Base-by-base conservation (phyloP, 2,888 invertebrate genomes). In the Microctonus brassicae region DNA sequence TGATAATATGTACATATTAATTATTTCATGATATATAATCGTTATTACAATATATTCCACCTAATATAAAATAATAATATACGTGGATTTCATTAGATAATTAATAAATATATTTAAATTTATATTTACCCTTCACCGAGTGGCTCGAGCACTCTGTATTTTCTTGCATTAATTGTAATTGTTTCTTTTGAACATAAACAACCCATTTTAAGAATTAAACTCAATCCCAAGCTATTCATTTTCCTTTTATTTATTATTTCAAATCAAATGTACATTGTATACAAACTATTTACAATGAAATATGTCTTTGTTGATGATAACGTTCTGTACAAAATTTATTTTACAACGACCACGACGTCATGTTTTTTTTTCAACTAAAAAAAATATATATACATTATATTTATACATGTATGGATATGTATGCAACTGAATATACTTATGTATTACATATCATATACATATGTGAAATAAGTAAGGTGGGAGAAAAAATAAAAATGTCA, bases 151-250 rank as follows among this genome's bases (percentile, higher is more conserved):
- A 95, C 89, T 63, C 89, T 90, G 83, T 94, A 95, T 82, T 92
- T 91, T 73, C 91, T 90, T 39, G 92, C 92, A 84, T 94, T 94
- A 64, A 95, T 91, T 67, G 89, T 89, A 33, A 95, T 86, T 7
- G 91, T 90, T 88, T 95, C 94, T 82, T 91, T 92, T 36, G 92
- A 90, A 88, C 95, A 95, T 55, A 94, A 89, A 84, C 95, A 95
- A 36, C 93, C 93, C 90, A 92, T 91, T 89, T 91, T 92, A 79
- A 93, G 89, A 79, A 93, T 91, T 76, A 93, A 89, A 82, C 91
- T 91, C 86, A 93, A 89, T 73, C 93, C 93, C 80, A 93, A 85
- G 76, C 92, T 91, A 83, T 93, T 93, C 93, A 93, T 93, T 81
- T 78, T 79, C 47, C 13, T n/a, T 39, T 39, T 39, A 39, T n/a